These are phyloP conservation scores for Callimorpha dominula DNA, from an alignment of 2,888 invertebrate species.

Conservation along the genomic window DNA sequence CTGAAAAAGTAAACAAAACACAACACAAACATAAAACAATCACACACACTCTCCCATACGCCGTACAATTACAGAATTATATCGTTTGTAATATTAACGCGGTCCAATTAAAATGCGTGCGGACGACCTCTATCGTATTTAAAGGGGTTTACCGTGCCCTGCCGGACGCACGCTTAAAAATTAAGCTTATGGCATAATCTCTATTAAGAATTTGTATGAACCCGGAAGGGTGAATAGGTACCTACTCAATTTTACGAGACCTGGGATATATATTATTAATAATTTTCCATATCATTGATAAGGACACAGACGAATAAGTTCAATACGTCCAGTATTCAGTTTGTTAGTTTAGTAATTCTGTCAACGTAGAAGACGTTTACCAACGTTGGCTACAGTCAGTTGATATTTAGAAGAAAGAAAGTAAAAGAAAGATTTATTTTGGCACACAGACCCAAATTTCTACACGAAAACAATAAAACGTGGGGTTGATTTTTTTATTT, in stretches of 20 bases:
- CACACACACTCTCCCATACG: not conserved
- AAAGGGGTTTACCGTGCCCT: conserved; percentile 56
- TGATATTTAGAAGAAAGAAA: no score
- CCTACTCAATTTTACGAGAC: conserved; percentile 7
- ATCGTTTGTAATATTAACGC: conserved; percentile 63
- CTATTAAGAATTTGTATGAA: conserved; percentile 38
- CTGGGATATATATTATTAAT: not conserved
- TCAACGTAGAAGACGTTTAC: not conserved
- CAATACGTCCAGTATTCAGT: not conserved
- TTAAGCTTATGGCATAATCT: conserved; percentile 60
- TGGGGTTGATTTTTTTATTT: no score
- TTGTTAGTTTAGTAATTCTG: not conserved
- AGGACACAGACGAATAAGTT: not conserved
- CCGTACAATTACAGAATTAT: conserved; percentile 46
- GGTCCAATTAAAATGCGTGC: conserved; percentile 66
- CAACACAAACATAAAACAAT: conserved; percentile 19
- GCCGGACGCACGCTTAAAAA: conserved; percentile 63
- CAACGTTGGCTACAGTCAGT: not conserved
- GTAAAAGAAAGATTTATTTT: no score
- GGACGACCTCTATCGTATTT: conserved; percentile 58
- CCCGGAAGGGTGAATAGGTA: conserved; percentile 14
- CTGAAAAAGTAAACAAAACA: conserved; percentile 17
- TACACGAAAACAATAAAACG: no score
- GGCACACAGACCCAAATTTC: no score
- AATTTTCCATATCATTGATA: not conserved